Base-by-base conservation (phyloP, 1,140 invertebrate species). In the Drosophila ohnishii region DNA sequence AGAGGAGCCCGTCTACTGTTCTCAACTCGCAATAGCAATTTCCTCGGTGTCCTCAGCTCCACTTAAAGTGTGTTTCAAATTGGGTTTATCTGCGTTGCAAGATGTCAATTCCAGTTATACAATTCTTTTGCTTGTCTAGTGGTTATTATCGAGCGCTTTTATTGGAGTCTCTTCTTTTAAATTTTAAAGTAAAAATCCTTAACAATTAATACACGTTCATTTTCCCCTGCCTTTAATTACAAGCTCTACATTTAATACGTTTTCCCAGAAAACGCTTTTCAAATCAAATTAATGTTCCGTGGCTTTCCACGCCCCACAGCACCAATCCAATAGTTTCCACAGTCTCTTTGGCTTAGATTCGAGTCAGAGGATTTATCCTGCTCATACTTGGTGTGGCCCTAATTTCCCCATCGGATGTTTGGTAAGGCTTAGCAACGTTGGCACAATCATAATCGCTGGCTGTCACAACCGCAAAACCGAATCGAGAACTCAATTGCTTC, bases 381-480 rank as follows among this genome's bases (percentile, higher is more conserved):
- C 39, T 62, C 39, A 45, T 35, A 16, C 30, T 10, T 16, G 37
- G 66, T 11, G 8, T 10, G 25, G n/a, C 30, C 34, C 53, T 66
- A 69, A 40, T 71, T 69, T 69, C 37, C 64, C 50, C 63, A 58
- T 62, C 59, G 32, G 22, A 35, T 37, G 42, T n/a, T 25, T 30
- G 19, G 11, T 2, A 30, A 44, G n/a, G 35, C 47, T 19, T 40
- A 8, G 19, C 19, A 30, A 37, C 61, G 44, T 42, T 61, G 37
- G 63, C 37, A 25, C 40, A 37, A 28, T 44, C 44, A 67, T 69
- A 63, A 63, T 45, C 42, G 32, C 30, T 19, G 32, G 44, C 40
- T 51, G 45, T 67, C 45, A 19, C 34, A 75, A 59, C 83, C 82
- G 35, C 83, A 85, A 55, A 85, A 72, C 82, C 75, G 48, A 75